phyloP scores from a whole-genome alignment of 2,113 vertebrate genomes.

The Ranitomeya imitator region DNA sequence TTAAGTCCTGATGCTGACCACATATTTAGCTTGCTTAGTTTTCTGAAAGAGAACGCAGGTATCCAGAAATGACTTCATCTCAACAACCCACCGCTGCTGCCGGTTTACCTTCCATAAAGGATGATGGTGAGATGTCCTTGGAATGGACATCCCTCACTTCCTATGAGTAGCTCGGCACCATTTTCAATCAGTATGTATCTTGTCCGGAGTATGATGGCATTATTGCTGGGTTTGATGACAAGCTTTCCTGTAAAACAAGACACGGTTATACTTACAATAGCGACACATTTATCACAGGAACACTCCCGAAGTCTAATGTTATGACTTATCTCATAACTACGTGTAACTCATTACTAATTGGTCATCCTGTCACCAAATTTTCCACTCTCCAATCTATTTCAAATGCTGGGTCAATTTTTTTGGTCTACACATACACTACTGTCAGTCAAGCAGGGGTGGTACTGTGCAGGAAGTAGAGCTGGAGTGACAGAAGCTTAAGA shows the following conservation, averaged over 20 bases:
- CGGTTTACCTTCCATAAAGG: constrained; percentile 87
- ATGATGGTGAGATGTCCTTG: constrained; percentile 83
- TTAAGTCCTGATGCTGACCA: constrained; percentile 7
- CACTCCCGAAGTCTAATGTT: background rate
- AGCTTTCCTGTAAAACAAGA: constrained; percentile 79
- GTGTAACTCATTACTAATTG: background rate
- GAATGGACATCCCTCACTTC: constrained; percentile 89
- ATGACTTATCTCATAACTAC: background rate
- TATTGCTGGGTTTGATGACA: constrained; percentile 82
- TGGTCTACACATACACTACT: too few species aligned
- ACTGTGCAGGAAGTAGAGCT: too few species aligned
- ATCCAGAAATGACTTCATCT: background rate
- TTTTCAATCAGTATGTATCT: constrained; percentile 88
- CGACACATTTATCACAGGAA: background rate
- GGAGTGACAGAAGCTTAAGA: too few species aligned
- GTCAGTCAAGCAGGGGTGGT: too few species aligned
- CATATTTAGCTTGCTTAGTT: background rate
- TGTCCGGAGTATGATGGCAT: constrained; percentile 81
- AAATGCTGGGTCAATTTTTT: background rate
- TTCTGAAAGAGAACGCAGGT: background rate
- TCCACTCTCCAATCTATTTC: background rate
- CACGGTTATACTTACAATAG: background rate
- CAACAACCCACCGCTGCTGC: background rate
- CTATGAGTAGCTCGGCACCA: constrained; percentile 85
- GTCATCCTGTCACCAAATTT: background rate